Evolutionary conservation across 2,113 vertebrate species (phyloP).

Genomic region (Hylia prasina): DNA sequence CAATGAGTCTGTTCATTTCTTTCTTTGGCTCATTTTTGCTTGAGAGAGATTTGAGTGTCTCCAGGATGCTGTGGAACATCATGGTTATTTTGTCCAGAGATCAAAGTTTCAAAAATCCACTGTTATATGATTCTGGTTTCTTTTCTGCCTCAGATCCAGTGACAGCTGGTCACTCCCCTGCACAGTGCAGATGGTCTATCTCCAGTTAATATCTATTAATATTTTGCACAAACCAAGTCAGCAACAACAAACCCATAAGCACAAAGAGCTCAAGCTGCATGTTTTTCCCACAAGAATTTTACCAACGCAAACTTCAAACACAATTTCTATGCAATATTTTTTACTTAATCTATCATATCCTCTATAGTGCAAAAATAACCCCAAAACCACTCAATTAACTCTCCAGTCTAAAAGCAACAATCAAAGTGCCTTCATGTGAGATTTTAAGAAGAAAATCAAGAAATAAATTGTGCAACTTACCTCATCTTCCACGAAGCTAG

Average conservation of each 20-base stretch:
- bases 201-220: not conserved
- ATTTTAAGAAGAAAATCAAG: not conserved
- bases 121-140: not conserved
- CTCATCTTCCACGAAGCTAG: slow-evolving; percentile 69
- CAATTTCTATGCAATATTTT: not conserved
- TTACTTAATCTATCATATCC: not conserved
- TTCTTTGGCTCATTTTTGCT: not conserved
- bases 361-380: not conserved
- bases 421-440: not conserved
- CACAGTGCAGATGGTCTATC: not conserved
- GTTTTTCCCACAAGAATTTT: not conserved
- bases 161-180: not conserved
- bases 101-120: not conserved
- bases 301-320: not conserved
- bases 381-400: not conserved
- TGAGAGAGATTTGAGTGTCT: not conserved
- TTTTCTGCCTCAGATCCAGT: not conserved
- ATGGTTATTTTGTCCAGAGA: not conserved
- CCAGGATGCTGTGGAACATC: not conserved
- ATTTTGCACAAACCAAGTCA: not conserved
- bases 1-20: not conserved
- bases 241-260: not conserved
- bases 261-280: not conserved
- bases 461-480: slow-evolving; percentile 62
- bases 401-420: not conserved